Base-by-base conservation (phyloP, 92 coral and sea anemone species). In the Bergia sp. region DNA sequence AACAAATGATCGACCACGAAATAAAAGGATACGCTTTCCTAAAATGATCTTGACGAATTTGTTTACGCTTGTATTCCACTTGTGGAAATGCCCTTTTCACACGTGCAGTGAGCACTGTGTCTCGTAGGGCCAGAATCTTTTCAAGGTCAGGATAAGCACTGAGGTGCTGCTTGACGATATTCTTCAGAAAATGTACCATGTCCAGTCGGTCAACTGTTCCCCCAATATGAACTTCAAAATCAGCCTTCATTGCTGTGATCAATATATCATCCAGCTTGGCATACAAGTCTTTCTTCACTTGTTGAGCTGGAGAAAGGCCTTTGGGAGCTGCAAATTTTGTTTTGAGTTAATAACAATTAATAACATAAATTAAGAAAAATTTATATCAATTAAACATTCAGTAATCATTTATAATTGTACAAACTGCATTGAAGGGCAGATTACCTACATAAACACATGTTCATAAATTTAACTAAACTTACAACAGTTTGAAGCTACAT, bases 31-130 rank as follows among this genome's bases (percentile, higher is more conserved):
- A 96, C 99, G 93, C 96, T 88, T 96, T 96, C 77, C 95, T 93
- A 66, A 92, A 93, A 79, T 94, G 98, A 76, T 95, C 96, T 57
- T 92, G 94, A 29, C 95, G 93, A 18, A 95, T 88, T 83, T 96
- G 98, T 47, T 94, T 96, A 37, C 99, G 90, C 80, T 95, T 96
- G 69, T 93, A 95, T 15, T 96, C 98, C 11, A 96, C 99, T 78
- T 89, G 95, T 53, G 99, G 99, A 88, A 96, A 96, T 5, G 98
- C 99, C 61, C 94, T 91, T 64, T 95, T 95, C n/a, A 96, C 92
- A 41, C 99, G 92, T 2, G 96, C 96, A 3, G 99, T 95, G 42
- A 96, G 86, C 15, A 95, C 98, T 2, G 99, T 96, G 85, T 96
- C 99, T 3, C 99, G 94, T 5, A 95, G 91, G 36, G 93, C 92